These are phyloP conservation scores for Ranitomeya imitator DNA, from an alignment of 2,113 vertebrate species.

Conservation along the genomic window DNA sequence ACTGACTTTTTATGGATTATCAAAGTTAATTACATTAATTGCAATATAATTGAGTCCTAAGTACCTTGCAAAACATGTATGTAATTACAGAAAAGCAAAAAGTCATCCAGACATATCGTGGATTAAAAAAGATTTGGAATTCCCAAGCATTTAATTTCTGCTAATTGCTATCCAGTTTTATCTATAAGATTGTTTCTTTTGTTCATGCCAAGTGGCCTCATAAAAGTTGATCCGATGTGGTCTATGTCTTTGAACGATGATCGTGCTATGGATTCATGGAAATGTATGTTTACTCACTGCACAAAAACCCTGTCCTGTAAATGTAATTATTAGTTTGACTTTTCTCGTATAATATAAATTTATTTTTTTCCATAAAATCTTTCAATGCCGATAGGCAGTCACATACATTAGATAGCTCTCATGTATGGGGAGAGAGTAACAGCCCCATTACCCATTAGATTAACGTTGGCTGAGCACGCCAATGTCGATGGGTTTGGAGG, in stretches of 20 bases:
- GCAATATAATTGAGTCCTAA: constrained; percentile 89
- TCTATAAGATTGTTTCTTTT: constrained; percentile 76
- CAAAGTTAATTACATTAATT: constrained; percentile 90
- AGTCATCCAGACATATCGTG: constrained; percentile 81
- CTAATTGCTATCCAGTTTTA: constrained; percentile 83
- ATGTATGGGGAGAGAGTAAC: too few relatives aligned
- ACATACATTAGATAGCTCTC: too few relatives aligned
- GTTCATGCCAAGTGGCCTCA: constrained; percentile 31
- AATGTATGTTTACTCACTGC: background rate
- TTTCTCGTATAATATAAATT: background rate
- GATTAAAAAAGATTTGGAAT: constrained; percentile 84
- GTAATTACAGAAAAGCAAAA: constrained; percentile 86
- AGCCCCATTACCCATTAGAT: too few relatives aligned
- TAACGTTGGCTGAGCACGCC: too few relatives aligned
- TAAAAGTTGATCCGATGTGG: constrained; percentile 17
- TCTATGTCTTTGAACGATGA: background rate
- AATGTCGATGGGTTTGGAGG: too few relatives aligned
- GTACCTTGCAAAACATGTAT: constrained; percentile 83
- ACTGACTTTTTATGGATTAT: constrained; percentile 88
- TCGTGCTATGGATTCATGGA: background rate
- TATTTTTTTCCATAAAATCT: too few relatives aligned
- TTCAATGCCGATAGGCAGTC: too few relatives aligned
- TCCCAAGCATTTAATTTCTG: constrained; percentile 82
- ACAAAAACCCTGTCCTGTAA: background rate
- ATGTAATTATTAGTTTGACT: background rate